phyloP scores from a whole-genome alignment of 2,797 vertebrate genomes.

The Manis pentadactyla region DNA sequence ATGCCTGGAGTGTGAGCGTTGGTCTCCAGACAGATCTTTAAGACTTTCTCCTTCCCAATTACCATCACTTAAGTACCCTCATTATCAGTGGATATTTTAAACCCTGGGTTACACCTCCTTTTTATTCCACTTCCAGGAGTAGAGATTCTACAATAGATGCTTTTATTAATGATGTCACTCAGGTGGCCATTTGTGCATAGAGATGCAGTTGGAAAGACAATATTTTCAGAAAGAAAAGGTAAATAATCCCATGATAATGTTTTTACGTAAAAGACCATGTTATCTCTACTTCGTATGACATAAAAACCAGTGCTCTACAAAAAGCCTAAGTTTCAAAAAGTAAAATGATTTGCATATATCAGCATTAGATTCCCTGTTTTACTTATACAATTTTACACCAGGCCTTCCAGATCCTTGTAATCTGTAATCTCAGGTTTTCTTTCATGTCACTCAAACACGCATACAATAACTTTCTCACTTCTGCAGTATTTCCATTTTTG shows the following conservation, averaged over 20 bases:
- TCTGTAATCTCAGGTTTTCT: neutral
- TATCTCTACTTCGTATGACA: neutral
- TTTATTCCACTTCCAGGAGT: slow-evolving; percentile 59
- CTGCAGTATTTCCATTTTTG: neutral
- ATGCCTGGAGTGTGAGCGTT: slow-evolving; percentile 70
- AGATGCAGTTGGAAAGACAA: slow-evolving; percentile 27
- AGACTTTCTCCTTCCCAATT: slow-evolving; percentile 73
- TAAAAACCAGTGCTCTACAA: neutral
- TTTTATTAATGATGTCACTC: slow-evolving; percentile 58
- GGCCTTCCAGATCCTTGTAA: neutral
- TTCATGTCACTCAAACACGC: neutral
- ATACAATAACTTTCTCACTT: neutral
- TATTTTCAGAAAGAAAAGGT: slow-evolving; percentile 48
- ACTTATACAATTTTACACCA: neutral
- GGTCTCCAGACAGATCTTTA: slow-evolving; percentile 71
- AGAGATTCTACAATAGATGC: slow-evolving; percentile 61
- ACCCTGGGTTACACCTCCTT: slow-evolving; percentile 60
- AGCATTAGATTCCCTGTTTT: neutral
- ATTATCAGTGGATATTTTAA: slow-evolving; percentile 51
- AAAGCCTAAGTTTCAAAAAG: neutral
- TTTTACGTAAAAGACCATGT: slow-evolving; percentile 1
- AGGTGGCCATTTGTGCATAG: slow-evolving; percentile 53
- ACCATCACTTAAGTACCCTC: slow-evolving; percentile 66
- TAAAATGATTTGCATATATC: neutral
- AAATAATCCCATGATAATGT: slow-evolving; percentile 4